A percentile compares a stretch with the other conserved stretches of the same genome.
Evolutionary conservation across 2,888 invertebrate species (phyloP).

Genomic region (Muscina levida): DNA sequence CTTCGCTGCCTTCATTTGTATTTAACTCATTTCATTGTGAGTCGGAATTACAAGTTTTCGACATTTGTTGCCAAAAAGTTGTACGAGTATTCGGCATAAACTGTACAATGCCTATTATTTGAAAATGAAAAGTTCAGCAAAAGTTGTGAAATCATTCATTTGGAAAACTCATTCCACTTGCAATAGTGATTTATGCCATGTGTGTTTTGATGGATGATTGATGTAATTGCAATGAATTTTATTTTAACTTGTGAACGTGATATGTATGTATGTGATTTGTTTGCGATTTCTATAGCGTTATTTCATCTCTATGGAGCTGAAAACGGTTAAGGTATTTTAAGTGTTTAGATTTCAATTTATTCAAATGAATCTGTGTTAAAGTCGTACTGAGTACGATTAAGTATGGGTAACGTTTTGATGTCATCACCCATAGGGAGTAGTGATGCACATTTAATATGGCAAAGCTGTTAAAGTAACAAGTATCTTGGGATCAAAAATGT

Average conservation of each 20-base stretch:
- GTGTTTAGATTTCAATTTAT: background rate
- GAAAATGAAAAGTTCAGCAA: background rate
- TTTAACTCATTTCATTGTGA: background rate
- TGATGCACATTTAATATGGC: no score
- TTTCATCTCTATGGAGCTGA: no score
- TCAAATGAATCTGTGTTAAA: background rate
- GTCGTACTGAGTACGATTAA: background rate
- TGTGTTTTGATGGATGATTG: slow-evolving; percentile 26
- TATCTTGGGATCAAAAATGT: no score
- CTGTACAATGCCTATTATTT: background rate
- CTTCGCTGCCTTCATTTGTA: background rate
- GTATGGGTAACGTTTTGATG: no score
- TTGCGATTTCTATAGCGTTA: no score
- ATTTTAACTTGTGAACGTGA: no score
- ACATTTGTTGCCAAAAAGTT: slow-evolving; percentile 8
- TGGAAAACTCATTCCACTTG: background rate
- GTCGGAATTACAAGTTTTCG: background rate
- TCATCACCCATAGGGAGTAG: no score
- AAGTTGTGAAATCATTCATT: slow-evolving; percentile 9
- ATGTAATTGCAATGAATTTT: slow-evolving; percentile 20
- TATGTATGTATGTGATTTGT: no score
- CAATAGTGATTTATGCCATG: slow-evolving; percentile 20
- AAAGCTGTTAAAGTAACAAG: no score
- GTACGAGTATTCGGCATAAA: background rate
- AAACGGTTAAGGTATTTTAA: background rate